Conservation (phyloP, 1,140 invertebrate genomes). For the Lepidostoma basale region DNA sequence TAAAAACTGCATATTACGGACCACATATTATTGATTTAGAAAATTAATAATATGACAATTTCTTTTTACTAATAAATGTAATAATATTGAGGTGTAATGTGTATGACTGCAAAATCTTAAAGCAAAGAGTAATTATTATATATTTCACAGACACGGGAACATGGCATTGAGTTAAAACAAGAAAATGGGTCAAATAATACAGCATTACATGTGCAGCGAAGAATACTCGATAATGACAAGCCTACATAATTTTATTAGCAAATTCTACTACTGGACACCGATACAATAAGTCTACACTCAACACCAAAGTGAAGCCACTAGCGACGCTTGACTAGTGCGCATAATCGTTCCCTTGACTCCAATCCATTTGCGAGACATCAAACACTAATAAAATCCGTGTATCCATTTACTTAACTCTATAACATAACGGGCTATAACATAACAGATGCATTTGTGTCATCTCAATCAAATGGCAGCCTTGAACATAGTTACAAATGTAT, state of each 20-base stretch:
- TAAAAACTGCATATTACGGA: too few relatives aligned
- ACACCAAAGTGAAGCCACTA: not conserved
- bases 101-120: not conserved
- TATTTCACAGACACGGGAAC: not conserved
- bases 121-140: not conserved
- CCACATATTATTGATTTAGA: too few relatives aligned
- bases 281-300: not conserved
- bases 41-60: too few relatives aligned
- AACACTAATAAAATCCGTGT: conserved; percentile 7
- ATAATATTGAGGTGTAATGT: too few relatives aligned
- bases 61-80: too few relatives aligned
- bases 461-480: not conserved
- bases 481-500: not conserved
- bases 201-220: not conserved
- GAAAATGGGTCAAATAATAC: conserved; percentile 6
- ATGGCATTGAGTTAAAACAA: conserved; percentile 9
- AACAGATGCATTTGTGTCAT: not conserved
- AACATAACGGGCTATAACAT: not conserved
- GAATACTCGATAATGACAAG: not conserved
- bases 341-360: conserved; percentile 1
- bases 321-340: not conserved
- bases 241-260: conserved; percentile 6
- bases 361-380: not conserved
- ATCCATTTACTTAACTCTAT: conserved; percentile 1
- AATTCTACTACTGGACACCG: not conserved